phyloP scores from a whole-genome alignment of 2,888 invertebrate genomes.

The Troglohyphantes excavatus region DNA sequence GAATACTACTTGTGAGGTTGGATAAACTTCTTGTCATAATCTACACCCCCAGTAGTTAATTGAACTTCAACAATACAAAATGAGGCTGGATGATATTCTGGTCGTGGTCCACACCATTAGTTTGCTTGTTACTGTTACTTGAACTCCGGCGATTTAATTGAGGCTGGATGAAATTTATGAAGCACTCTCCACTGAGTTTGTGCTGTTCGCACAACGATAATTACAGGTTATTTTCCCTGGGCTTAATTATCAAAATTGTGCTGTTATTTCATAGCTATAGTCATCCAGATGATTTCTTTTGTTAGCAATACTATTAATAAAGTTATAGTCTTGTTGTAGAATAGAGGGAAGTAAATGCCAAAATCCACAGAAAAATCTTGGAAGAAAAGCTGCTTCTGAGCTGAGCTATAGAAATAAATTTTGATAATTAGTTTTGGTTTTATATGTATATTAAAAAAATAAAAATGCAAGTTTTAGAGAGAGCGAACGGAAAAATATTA shows the following conservation, averaged over 20 bases:
- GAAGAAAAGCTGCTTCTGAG: slow-evolving; percentile 63
- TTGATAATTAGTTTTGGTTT: no score
- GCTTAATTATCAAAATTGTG: slow-evolving; percentile 29
- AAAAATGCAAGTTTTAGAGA: background rate
- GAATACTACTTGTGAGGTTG: background rate
- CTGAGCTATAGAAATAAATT: slow-evolving; percentile 49
- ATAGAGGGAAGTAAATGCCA: slow-evolving; percentile 50
- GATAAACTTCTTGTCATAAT: background rate
- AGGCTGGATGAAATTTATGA: background rate
- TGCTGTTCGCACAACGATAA: background rate
- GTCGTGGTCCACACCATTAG: background rate
- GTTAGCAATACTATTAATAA: slow-evolving; percentile 43
- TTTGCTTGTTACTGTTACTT: background rate
- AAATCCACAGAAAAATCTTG: slow-evolving; percentile 62
- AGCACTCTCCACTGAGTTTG: background rate
- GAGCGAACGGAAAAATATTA: no score
- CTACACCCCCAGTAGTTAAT: background rate
- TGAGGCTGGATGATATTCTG: background rate
- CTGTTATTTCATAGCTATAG: slow-evolving; percentile 52
- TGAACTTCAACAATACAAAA: background rate
- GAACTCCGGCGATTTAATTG: background rate
- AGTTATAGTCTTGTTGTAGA: slow-evolving; percentile 63
- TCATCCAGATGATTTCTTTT: slow-evolving; percentile 66
- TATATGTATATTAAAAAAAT: background rate
- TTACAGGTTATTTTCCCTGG: background rate